Evolutionary conservation across 2,888 invertebrate genomes (phyloP), one percentile per base, ranked within the genome.

Genomic region (Hipparchia semele): DNA sequence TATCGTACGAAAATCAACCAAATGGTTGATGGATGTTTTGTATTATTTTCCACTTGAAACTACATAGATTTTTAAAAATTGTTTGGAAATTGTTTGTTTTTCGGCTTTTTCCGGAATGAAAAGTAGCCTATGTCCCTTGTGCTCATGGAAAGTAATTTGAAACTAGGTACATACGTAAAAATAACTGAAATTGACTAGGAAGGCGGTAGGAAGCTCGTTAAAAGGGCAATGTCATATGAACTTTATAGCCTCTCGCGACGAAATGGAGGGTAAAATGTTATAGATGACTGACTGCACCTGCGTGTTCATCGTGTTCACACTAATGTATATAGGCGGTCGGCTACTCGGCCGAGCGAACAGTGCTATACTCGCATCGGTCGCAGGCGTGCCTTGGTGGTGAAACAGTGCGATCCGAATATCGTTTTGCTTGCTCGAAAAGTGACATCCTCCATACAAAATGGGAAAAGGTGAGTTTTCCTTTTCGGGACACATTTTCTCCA

Each of bases 381-480:
- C 61, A 59, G 60, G 68, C 69, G 67, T 73, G 73, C 72, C 68
- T 13, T 72, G 51, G 60, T 60, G 68, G 64, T 56, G 13, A 75
- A 67, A 67, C 46, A 74, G 72, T 72, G 70, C 53, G 67, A 59
- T 46, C 64, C 33, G 53, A 12, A 59, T 68, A 62, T 70, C 13
- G 53, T 12, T 58, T 13, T 7, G 51, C 66, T 59, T 13, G 49
- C 23, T 49, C 23, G 49, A 51, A 53, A 60, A 70, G 67, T 72
- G 70, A 54, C 23, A 23, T 1, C 46, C 6, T 39, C 13, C 54
- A n/a, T 9, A 61, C 6, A 73, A 71, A 62, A 77, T 77, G 77
- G 76, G 75, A 61, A 76, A 73, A 72, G 53, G 77, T 77, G 54
- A 76, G 77, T 73, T 45, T 51, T 56, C 13, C 45, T 13, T 45